Percentiles rank a stretch among this genome's conserved stretches.
Conservation (phyloP, 1,140 invertebrate species). For the Polyergus mexicanus region DNA sequence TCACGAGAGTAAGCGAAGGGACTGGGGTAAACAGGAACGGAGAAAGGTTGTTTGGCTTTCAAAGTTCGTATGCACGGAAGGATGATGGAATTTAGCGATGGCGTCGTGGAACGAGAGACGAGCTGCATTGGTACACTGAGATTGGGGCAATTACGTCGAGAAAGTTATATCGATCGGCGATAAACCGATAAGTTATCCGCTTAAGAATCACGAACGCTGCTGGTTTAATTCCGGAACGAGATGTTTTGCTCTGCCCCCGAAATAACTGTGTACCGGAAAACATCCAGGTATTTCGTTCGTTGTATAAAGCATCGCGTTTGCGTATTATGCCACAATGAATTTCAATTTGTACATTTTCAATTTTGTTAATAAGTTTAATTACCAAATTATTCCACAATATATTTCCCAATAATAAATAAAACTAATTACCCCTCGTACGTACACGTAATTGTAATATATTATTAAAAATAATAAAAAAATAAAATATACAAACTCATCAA, state of each 20-base stretch:
- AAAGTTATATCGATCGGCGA: slow-evolving; percentile 61
- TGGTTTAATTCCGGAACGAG: slow-evolving; percentile 32
- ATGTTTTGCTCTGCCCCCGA: slow-evolving; percentile 29
- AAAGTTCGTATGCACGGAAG: slow-evolving; percentile 47
- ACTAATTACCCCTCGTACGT: neutral
- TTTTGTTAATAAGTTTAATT: slow-evolving; percentile 19
- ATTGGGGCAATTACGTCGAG: slow-evolving; percentile 65
- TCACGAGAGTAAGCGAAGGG: slow-evolving; percentile 8
- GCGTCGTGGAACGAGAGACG: slow-evolving; percentile 17
- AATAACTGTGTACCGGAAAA: slow-evolving; percentile 11
- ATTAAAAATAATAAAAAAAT: slow-evolving; percentile 10
- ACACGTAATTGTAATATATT: neutral
- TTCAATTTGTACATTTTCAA: slow-evolving; percentile 20
- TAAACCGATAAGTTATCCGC: slow-evolving; percentile 68
- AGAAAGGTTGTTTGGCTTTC: slow-evolving; percentile 15
- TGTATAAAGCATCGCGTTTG: too few relatives aligned
- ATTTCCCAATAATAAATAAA: slow-evolving; percentile 16
- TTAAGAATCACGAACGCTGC: slow-evolving; percentile 49
- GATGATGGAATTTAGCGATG: slow-evolving; percentile 44
- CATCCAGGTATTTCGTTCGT: slow-evolving; percentile 14
- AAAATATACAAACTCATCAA: neutral
- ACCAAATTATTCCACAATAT: neutral
- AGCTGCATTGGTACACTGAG: slow-evolving; percentile 55
- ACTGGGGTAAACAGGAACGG: slow-evolving; percentile 1
- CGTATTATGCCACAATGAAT: slow-evolving; percentile 3